Conservation (phyloP, 2,888 invertebrate genomes). For the Heliconius sara region DNA sequence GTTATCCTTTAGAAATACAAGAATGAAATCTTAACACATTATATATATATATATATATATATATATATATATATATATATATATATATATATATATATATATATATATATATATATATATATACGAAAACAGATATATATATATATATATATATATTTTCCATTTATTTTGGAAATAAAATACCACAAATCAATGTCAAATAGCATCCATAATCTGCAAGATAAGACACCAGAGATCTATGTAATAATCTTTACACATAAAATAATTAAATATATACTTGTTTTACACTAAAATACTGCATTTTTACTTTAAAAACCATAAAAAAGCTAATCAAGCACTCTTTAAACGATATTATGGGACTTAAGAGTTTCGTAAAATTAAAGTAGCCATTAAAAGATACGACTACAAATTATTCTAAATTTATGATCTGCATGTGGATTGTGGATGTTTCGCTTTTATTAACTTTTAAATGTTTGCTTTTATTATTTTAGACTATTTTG, state of each 20-base stretch:
- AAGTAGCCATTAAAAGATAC: conserved; percentile 21
- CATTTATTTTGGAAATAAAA: background rate
- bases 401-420: conserved; percentile 22
- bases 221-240: background rate
- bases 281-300: conserved; percentile 11
- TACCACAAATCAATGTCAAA: background rate
- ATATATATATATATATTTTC: background rate
- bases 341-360: conserved; percentile 12
- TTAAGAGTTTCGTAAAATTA: conserved; percentile 21
- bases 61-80: no score
- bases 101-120: no score
- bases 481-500: conserved; percentile 5
- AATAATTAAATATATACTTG: conserved; percentile 2
- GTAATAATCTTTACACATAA: background rate
- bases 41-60: no score
- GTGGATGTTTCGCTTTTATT: conserved; percentile 9
- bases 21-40: background rate
- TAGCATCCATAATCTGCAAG: background rate
- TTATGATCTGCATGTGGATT: conserved; percentile 17
- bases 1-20: conserved; percentile 85
- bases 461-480: conserved; percentile 16
- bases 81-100: no score
- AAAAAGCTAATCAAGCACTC: conserved; percentile 19
- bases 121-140: no score
- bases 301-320: conserved; percentile 15